Evolutionary conservation across 2,113 vertebrate genomes (phyloP), one percentile per base, ranked within the genome.

Genomic region (Gopherus flavomarginatus): DNA sequence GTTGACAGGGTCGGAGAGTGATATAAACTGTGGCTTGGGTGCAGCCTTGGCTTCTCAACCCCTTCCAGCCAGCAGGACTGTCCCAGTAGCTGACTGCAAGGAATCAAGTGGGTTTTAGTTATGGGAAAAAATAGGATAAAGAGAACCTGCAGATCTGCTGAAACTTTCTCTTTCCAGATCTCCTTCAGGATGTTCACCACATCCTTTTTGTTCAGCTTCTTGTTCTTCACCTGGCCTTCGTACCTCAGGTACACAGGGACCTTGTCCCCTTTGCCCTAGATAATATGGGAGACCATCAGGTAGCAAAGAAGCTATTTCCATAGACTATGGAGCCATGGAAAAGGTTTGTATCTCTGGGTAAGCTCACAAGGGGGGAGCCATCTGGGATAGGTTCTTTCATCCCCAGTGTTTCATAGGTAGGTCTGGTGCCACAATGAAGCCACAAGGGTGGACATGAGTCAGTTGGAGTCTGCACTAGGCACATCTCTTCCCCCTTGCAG

Each of bases 151-250:
- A 97, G 94, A 85, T 98, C 97, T 16, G 87, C 82, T 5, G 85
- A 50, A 21, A 91, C 92, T 91, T 98, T 98, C 54, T 98, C 98
- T 86, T 97, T 98, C 99, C 98, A 99, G 77, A 98, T 89, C 35
- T 98, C 98, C 87, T 97, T 98, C 27, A 99, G 89, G 80, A 98
- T 79, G 44, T 88, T 86, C 56, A 98, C 88, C 80, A 98, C 96
- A 17, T 98, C 98, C 85, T 96, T 96, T 95, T 98, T 98, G 38
- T 85, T 96, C 54, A 98, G 90, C 78, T 97, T 98, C 93, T 98
- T 98, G 81, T 99, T 99, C 95, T 91, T 97, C 62, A 98, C 91
- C 29, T 75, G 54, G n/a, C 98, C 98, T 47, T 98, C 98, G 27
- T 96, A 98, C 31, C 89, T 97, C 92, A 98, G 97, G 89, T 98